These are phyloP conservation scores for Latrodectus hesperus DNA, from an alignment of 2,888 invertebrate species.

Conservation along the genomic window DNA sequence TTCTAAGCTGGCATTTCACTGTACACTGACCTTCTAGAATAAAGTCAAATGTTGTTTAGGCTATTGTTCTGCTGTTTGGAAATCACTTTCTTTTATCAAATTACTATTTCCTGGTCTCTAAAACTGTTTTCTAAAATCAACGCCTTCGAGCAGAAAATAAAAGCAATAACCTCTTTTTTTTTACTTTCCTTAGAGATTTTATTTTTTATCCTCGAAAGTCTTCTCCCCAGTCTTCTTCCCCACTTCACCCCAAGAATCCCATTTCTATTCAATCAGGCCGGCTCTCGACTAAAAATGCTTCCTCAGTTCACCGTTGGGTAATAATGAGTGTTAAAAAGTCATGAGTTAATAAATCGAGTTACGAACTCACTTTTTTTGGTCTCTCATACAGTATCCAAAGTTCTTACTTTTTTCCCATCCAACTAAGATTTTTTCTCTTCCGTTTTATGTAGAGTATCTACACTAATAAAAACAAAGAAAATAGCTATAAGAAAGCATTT, in stretches of 20 bases:
- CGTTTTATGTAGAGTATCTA: too few species aligned
- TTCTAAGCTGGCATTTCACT: neutral
- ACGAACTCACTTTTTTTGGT: too few species aligned
- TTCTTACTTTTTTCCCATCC: too few species aligned
- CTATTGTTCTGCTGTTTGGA: conserved; percentile 26
- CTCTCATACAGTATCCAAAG: too few species aligned
- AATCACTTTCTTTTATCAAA: conserved; percentile 52
- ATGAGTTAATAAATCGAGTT: conserved; percentile 37
- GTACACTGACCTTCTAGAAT: neutral
- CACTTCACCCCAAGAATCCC: conserved; percentile 6
- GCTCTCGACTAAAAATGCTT: conserved; percentile 5
- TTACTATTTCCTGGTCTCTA: conserved; percentile 31
- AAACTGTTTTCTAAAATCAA: conserved; percentile 22
- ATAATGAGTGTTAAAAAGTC: conserved; percentile 36
- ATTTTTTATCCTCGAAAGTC: neutral
- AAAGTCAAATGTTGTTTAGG: neutral
- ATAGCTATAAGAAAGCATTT: too few species aligned
- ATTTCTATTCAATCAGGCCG: conserved; percentile 27
- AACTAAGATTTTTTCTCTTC: too few species aligned
- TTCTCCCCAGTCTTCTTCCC: neutral
- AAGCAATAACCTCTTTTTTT: conserved; percentile 36
- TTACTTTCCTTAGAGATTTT: neutral
- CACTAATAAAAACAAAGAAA: too few species aligned
- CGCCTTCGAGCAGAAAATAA: conserved; percentile 21
- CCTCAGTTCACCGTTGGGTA: neutral